Conservation (phyloP, 2,888 invertebrate species). For the Cheilosia grossa region DNA sequence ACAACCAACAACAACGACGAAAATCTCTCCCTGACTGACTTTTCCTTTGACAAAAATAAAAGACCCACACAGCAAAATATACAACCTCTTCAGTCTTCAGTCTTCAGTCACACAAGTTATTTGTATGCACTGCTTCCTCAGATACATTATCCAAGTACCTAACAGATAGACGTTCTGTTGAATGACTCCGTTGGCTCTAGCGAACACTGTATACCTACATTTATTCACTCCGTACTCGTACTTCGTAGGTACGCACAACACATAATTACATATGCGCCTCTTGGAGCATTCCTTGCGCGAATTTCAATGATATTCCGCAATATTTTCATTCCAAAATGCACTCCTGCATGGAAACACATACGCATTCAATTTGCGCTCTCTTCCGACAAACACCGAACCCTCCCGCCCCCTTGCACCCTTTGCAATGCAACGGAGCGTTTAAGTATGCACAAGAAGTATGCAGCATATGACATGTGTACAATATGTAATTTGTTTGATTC, state of each 20-base stretch:
- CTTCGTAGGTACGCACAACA: slow-evolving; percentile 38
- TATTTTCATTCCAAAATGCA: slow-evolving; percentile 54
- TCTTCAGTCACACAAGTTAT: slow-evolving; percentile 20
- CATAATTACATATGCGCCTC: slow-evolving; percentile 49
- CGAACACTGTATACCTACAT: too few relatives aligned
- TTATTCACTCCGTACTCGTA: neutral
- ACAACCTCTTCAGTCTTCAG: slow-evolving; percentile 21
- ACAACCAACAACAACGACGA: neutral
- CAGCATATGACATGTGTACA: slow-evolving; percentile 68
- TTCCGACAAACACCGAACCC: slow-evolving; percentile 1
- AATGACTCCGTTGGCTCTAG: slow-evolving; percentile 6
- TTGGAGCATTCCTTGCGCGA: slow-evolving; percentile 54
- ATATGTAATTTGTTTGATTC: slow-evolving; percentile 66
- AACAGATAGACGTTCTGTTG: slow-evolving; percentile 29
- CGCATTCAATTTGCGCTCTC: neutral
- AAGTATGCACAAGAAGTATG: slow-evolving; percentile 68
- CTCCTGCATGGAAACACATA: slow-evolving; percentile 36
- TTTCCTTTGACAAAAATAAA: slow-evolving; percentile 21
- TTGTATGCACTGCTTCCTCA: slow-evolving; percentile 25
- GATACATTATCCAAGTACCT: slow-evolving; percentile 18
- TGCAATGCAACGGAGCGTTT: slow-evolving; percentile 34
- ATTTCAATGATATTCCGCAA: slow-evolving; percentile 49
- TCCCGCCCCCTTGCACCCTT: slow-evolving; percentile 25
- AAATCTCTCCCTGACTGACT: slow-evolving; percentile 14
- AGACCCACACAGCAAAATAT: slow-evolving; percentile 25